Conservation (phyloP, 2,113 vertebrate genomes). For the Progne subis region DNA sequence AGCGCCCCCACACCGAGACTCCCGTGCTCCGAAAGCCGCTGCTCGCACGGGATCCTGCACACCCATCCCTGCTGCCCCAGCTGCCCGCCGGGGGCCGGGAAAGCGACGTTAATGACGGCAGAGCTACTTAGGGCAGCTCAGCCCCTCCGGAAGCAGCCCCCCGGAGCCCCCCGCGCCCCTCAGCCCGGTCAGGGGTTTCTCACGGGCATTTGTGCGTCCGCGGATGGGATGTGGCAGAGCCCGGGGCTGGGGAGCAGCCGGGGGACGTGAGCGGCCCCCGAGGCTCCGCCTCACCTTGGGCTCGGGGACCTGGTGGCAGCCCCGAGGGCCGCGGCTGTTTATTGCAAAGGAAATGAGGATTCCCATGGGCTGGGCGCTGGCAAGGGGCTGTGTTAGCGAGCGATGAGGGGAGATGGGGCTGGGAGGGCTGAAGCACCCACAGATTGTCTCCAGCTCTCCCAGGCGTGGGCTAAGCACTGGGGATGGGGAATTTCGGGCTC, state of each 20-base stretch:
- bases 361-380: neutral
- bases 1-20: neutral
- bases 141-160: neutral
- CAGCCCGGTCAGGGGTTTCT: neutral
- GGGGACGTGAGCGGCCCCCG: neutral
- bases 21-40: fast-evolving
- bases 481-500: neutral
- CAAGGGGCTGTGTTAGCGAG: neutral
- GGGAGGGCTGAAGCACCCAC: neutral
- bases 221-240: neutral
- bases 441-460: neutral
- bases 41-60: fast-evolving
- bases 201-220: neutral
- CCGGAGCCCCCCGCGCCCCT: neutral
- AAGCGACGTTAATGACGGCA: neutral
- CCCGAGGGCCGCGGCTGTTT: neutral
- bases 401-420: fast-evolving
- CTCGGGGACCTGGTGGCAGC: neutral
- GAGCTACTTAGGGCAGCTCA: constrained; percentile 21
- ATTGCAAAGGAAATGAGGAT: neutral
- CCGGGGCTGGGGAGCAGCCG: neutral
- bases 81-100: neutral
- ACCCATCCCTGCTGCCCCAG: fast-evolving
- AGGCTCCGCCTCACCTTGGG: neutral
- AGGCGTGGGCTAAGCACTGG: neutral